Evolutionary conservation across 1,140 invertebrate species (phyloP).

Genomic region (Lethrus apterus): DNA sequence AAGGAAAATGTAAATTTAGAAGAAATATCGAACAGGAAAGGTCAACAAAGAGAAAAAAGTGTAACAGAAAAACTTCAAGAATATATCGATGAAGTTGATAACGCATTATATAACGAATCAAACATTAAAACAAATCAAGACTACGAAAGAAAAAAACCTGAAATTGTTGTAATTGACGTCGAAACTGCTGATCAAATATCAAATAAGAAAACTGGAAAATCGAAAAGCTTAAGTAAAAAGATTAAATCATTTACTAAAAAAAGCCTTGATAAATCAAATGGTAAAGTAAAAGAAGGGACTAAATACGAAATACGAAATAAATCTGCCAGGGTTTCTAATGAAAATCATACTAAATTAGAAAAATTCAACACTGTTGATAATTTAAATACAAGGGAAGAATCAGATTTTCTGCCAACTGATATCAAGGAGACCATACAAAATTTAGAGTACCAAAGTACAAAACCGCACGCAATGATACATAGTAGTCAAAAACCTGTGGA

Average conservation of each 20-base stretch:
- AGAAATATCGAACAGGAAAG: no score
- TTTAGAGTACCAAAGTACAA: conserved; percentile 40
- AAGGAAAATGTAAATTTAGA: not conserved
- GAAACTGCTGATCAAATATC: conserved; percentile 37
- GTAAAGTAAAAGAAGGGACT: conserved; percentile 7
- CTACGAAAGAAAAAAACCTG: conserved; percentile 20
- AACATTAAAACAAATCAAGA: conserved; percentile 21
- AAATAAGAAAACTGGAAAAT: conserved; percentile 21
- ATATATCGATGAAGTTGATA: conserved; percentile 34
- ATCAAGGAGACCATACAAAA: conserved; percentile 37
- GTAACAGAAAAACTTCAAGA: conserved; percentile 32
- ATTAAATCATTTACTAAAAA: conserved; percentile 27
- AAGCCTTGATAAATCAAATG: conserved; percentile 20
- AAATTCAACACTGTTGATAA: conserved; percentile 1
- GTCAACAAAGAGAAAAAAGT: conserved; percentile 18
- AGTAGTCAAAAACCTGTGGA: conserved; percentile 58
- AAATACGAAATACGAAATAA: no score
- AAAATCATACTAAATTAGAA: conserved; percentile 11
- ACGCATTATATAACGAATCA: conserved; percentile 30
- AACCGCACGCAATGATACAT: conserved; percentile 53
- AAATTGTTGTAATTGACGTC: conserved; percentile 36
- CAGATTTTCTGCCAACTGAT: not conserved
- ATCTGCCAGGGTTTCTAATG: conserved; percentile 2
- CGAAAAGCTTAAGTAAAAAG: conserved; percentile 24
- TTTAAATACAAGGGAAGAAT: conserved; percentile 5